Conservation (phyloP, 35 echinoderm and acorn worm genomes). For the Apostichopus japonicus region DNA sequence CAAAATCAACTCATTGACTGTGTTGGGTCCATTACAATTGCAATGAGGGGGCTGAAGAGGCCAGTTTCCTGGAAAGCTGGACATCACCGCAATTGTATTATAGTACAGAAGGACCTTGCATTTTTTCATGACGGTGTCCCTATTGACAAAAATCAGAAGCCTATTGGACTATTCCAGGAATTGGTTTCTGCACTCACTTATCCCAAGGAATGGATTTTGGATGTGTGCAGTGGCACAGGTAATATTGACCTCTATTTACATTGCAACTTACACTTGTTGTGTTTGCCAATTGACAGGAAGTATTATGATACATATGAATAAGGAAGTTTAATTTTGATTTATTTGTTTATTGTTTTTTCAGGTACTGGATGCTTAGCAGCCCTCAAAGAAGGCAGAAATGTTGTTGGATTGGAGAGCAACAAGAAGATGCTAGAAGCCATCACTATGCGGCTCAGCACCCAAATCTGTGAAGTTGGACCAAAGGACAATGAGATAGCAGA, state of each 20-base stretch:
- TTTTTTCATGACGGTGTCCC: background rate
- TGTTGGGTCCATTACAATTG: slow-evolving; percentile 12
- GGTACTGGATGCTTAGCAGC: slow-evolving; percentile 30
- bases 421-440: background rate
- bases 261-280: background rate
- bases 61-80: background rate
- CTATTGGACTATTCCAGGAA: slow-evolving; percentile 9
- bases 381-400: slow-evolving; percentile 6
- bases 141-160: background rate
- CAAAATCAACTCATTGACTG: background rate
- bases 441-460: background rate
- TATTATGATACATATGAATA: background rate
- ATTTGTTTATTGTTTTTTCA: background rate
- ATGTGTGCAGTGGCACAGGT: slow-evolving; percentile 30
- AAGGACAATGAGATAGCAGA: background rate
- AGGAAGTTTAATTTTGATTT: background rate
- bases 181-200: background rate
- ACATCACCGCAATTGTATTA: background rate
- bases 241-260: background rate
- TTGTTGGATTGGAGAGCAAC: background rate
- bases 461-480: background rate
- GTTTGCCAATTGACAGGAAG: background rate
- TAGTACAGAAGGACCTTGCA: background rate
- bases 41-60: background rate
- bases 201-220: slow-evolving; percentile 4